Evolutionary conservation across 2,888 invertebrate genomes (phyloP).

Genomic region (Pristionchus fissidentatus): DNA sequence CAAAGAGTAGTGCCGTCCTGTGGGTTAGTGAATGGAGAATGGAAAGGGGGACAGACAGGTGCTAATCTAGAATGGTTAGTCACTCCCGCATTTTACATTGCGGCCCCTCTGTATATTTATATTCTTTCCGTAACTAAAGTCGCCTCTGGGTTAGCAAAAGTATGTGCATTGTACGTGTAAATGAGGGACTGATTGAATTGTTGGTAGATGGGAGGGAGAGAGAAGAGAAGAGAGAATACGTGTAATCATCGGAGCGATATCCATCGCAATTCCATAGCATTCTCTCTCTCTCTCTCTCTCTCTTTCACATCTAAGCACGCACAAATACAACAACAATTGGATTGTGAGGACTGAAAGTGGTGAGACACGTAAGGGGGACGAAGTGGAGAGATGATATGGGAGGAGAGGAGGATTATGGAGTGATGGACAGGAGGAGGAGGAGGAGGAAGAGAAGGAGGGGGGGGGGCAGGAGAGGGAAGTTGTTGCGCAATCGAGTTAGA

Average conservation of each 20-base stretch:
- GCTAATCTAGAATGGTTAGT: slow-evolving; percentile 25
- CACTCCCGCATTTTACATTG: slow-evolving; percentile 17
- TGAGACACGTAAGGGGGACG: slow-evolving; percentile 17
- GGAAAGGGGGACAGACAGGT: neutral
- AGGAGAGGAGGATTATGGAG: slow-evolving; percentile 33
- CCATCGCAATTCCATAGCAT: slow-evolving; percentile 2
- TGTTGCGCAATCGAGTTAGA: slow-evolving; percentile 45
- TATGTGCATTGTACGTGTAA: neutral
- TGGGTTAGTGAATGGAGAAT: slow-evolving; percentile 17
- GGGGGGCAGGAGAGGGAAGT: slow-evolving; percentile 19
- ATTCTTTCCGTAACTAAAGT: too few relatives aligned
- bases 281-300: slow-evolving; percentile 18
- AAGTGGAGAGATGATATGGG: slow-evolving; percentile 18
- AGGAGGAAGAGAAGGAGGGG: neutral
- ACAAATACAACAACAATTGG: slow-evolving; percentile 39
- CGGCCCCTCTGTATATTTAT: too few relatives aligned
- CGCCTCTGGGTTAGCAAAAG: neutral
- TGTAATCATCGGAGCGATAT: neutral
- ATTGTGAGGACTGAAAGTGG: slow-evolving; percentile 40
- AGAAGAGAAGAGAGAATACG: neutral
- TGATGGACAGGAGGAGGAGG: slow-evolving; percentile 6
- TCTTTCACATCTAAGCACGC: slow-evolving; percentile 31
- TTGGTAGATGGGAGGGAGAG: neutral
- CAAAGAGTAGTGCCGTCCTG: slow-evolving; percentile 38
- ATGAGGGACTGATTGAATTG: neutral